These are phyloP conservation scores for Diplodus sargus DNA, from an alignment of 2,797 vertebrate genomes.

Conservation along the genomic window DNA sequence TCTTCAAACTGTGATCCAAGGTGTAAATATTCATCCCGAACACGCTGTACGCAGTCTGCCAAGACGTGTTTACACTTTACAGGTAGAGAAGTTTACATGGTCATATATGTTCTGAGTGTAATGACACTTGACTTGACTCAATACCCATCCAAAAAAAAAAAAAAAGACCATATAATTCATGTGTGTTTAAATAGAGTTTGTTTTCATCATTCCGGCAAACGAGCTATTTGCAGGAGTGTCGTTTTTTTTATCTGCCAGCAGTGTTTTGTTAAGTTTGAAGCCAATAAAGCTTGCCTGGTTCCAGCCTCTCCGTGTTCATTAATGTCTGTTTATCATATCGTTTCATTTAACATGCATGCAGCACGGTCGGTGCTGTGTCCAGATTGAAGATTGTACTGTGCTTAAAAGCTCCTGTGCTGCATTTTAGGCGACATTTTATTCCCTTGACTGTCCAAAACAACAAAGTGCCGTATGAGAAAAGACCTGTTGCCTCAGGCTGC, in stretches of 20 bases:
- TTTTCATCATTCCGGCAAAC: conserved; percentile 37
- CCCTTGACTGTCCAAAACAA: too few relatives aligned
- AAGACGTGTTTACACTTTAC: conserved; percentile 40
- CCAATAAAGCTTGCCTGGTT: conserved; percentile 71
- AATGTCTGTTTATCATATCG: not conserved
- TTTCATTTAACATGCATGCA: not conserved
- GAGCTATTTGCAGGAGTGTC: conserved; percentile 23
- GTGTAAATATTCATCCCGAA: conserved; percentile 66
- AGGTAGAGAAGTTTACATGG: conserved; percentile 31
- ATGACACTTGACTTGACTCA: conserved; percentile 4
- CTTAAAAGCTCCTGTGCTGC: too few relatives aligned
- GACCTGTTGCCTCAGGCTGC: too few relatives aligned
- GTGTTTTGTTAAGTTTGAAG: conserved; percentile 63
- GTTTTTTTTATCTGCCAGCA: conserved; percentile 58
- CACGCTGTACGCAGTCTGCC: conserved; percentile 30
- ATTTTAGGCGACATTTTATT: too few relatives aligned
- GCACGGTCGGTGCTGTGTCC: too few relatives aligned
- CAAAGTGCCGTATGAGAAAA: too few relatives aligned
- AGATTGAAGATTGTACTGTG: too few relatives aligned
- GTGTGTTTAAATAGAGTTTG: conserved; percentile 22
- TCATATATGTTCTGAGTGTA: conserved; percentile 22
- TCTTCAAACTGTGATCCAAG: conserved; percentile 57
- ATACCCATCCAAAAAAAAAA: not conserved
- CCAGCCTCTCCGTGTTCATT: conserved; percentile 4
- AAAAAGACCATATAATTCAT: not conserved